Percentiles rank a stretch among this genome's conserved stretches.
Evolutionary conservation across 2,888 invertebrate species (phyloP).

Genomic region (Marronus borbonicus): DNA sequence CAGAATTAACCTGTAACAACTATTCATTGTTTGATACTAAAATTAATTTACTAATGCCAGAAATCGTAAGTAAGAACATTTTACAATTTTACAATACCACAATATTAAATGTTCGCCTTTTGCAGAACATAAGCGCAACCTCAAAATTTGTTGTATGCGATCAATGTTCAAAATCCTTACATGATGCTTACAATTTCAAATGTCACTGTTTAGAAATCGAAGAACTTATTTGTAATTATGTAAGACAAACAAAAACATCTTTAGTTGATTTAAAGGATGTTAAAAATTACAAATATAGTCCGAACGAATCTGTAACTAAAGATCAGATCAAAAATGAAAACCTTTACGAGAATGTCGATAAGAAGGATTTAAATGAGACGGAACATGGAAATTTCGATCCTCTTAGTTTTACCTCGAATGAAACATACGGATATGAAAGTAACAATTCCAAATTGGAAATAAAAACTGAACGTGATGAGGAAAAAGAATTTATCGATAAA

Average conservation of each 20-base stretch:
- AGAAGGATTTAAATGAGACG: not conserved
- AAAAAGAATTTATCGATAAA: not conserved
- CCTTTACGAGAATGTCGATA: not conserved
- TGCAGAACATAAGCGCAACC: slow-evolving; percentile 20
- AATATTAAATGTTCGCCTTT: not conserved
- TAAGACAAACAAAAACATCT: not conserved
- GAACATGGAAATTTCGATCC: not conserved
- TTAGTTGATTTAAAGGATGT: not conserved
- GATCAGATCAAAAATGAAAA: not conserved
- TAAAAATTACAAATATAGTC: not conserved
- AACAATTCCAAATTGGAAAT: not conserved
- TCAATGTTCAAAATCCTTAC: slow-evolving; percentile 18
- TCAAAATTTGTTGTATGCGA: slow-evolving; percentile 20
- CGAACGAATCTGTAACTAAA: not conserved
- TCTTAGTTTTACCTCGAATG: not conserved
- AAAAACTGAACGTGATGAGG: not conserved
- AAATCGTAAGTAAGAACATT: slow-evolving; percentile 38
- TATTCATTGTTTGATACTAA: not conserved
- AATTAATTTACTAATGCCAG: slow-evolving; percentile 30
- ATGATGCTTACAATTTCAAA: slow-evolving; percentile 42
- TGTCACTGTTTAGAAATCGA: slow-evolving; percentile 34
- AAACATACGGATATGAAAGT: not conserved
- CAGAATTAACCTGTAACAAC: not conserved
- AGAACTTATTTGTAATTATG: slow-evolving; percentile 14
- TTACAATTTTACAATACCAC: not conserved